Percentiles rank a stretch among this genome's conserved stretches.
Conservation (phyloP, 2,888 invertebrate genomes). For the Tetragonula carbonaria region DNA sequence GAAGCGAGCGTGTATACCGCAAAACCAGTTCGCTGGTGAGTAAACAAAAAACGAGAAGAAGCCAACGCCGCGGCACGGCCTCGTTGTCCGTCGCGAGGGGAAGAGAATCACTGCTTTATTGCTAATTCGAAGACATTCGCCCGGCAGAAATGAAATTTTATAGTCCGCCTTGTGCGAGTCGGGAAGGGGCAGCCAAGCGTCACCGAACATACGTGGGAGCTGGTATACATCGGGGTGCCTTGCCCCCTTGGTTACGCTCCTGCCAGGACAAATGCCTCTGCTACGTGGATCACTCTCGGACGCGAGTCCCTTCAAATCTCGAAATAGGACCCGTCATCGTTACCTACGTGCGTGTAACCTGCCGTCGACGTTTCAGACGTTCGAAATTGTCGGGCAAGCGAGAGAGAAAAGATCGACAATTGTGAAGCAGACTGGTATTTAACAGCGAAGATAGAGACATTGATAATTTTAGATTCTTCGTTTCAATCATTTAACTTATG, state of each 20-base stretch:
- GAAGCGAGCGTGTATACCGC: conserved; percentile 77
- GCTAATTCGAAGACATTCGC: conserved; percentile 82
- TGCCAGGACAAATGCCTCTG: conserved; percentile 59
- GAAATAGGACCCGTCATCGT: conserved; percentile 32
- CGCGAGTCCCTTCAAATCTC: conserved; percentile 35
- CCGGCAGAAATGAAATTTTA: conserved; percentile 81
- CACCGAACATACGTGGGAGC: conserved; percentile 63
- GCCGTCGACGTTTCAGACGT: neutral
- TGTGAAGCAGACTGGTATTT: neutral
- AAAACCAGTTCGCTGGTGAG: conserved; percentile 84
- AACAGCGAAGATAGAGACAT: neutral
- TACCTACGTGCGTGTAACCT: conserved; percentile 2
- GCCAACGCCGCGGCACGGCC: conserved; percentile 77
- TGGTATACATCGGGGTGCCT: conserved; percentile 53
- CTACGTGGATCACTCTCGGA: conserved; percentile 46
- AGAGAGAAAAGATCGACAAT: neutral
- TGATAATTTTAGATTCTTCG: neutral
- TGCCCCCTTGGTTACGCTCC: conserved; percentile 49
- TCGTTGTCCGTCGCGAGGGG: conserved; percentile 76
- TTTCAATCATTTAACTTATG: neutral
- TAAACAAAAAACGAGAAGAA: conserved; percentile 83
- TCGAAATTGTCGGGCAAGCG: neutral
- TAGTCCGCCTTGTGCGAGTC: conserved; percentile 75
- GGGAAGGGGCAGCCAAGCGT: conserved; percentile 60
- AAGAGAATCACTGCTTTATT: conserved; percentile 80